These are phyloP conservation scores for Syrista parreyssii DNA, from an alignment of 2,888 invertebrate species.

Conservation along the genomic window DNA sequence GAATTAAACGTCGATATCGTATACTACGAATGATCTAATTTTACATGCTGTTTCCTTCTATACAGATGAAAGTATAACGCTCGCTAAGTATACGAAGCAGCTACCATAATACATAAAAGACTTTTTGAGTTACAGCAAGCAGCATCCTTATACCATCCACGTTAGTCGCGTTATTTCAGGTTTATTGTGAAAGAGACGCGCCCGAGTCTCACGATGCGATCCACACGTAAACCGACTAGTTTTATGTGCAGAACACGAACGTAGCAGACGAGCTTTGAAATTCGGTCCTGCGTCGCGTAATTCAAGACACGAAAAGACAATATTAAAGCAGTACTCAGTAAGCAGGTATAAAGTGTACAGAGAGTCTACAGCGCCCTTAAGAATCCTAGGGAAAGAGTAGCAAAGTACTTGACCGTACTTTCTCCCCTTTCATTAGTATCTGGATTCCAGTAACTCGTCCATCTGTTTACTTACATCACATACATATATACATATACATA, in stretches of 20 bases:
- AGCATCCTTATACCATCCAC: background rate
- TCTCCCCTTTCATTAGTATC: background rate
- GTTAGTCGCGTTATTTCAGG: background rate
- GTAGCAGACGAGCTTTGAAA: background rate
- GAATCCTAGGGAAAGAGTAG: background rate
- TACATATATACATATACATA: background rate
- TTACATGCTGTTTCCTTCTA: background rate
- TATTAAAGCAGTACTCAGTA: background rate
- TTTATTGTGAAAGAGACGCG: background rate
- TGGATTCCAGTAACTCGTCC: background rate
- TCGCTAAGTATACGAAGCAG: background rate
- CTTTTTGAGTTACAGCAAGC: background rate
- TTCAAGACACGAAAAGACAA: background rate
- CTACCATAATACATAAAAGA: background rate
- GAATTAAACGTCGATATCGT: background rate
- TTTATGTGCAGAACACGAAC: too few relatives aligned
- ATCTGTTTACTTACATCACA: background rate
- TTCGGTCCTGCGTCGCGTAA: background rate
- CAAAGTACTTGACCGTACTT: background rate
- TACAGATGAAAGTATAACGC: background rate
- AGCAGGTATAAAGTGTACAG: background rate
- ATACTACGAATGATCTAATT: background rate
- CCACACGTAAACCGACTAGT: too few relatives aligned
- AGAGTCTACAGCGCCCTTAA: background rate
- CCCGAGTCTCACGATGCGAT: background rate